Evolutionary conservation across 2,113 vertebrate genomes (phyloP), one percentile per base, ranked within the genome.

Genomic region (Siniperca chuatsi): DNA sequence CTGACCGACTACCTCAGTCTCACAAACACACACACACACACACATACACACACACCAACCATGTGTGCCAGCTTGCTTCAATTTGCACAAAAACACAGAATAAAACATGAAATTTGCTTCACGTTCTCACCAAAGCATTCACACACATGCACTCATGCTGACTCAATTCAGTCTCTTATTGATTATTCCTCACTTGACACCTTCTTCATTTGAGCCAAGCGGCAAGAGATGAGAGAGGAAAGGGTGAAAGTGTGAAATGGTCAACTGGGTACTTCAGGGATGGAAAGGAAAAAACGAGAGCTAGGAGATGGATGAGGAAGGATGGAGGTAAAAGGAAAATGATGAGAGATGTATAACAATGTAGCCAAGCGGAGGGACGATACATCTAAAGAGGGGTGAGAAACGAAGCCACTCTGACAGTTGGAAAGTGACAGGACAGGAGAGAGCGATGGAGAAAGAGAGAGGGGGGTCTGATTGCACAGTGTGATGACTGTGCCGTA

Each of bases 171-270:
- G 87, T 73, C 81, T 69, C 67, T 62, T 62, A 92, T 86, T 86
- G 87, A 94, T 93, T 85, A 81, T 52, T n/a, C 29, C 74, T 79
- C 86, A 81, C 89, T 83, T 79, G 83, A 92, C 91, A 87, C 81
- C 78, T 87, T 90, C 84, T 87, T 90, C 84, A 90, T 88, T 73
- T 85, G 78, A 83, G 65, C 73, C 61, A 74, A 90, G 87, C 74
- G 78, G 67, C 74, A 67, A 68, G 11, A 86, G 67, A 75, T 42
- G 71, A 83, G 73, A 79, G 78, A 79, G 72, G 55, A 83, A 62
- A 66, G 69, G 78, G 77, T 77, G 66, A 76, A 70, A 69, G 68
- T 76, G 78, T 77, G 67, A 74, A 70, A 79, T 9, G 65, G 83
- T 64, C 75, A 79, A 66, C 64, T 6, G 61, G 1, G 21, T 3